Evolutionary conservation across 2,888 invertebrate species (phyloP), one percentile per base, ranked within the genome.

Genomic region (Drosophila tanythrix): DNA sequence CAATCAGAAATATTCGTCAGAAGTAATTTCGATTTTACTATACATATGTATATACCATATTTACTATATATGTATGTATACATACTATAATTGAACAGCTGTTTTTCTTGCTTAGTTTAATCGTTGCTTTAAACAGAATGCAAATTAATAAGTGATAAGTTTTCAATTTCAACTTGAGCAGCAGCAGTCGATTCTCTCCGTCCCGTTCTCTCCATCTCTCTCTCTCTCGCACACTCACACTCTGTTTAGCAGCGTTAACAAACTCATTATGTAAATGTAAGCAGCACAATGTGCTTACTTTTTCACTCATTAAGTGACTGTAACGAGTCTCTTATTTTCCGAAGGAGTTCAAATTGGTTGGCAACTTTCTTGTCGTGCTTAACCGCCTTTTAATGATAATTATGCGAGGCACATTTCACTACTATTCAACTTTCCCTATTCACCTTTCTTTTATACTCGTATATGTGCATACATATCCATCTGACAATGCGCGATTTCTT

Each of bases 211-310:
- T 18, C 13, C 5, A 0, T 18, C 10, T 50, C 31, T 4, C n/a
- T 33, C 2, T 7, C 18, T 36, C 7, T 7, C 36, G 10, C 21
- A 2, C 13, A 8, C 46, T 3, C 7, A 15, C 21, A 5, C 33
- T 33, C 33, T 13, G 15, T 5, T 33, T 36, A 4, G 36, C 27
- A 15, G 7, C 11, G 25, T 27, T 55, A 27, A 55, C 27, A 36
- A 55, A 11, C 11, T 18, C 27, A 38, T 56, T 56, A n/a, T 56
- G 36, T 38, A n/a, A 29, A 56, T 56, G 27, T 27, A 56, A 27
- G 56, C 15, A 10, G 50, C 38, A 33, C 33, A 18, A 3, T 36
- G n/a, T 53, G 33, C 6, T 27, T 27, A 36, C 15, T 25, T 55
- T 33, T 21, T 52, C 4, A 46, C 29, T n/a, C 51, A 51, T 51